These are phyloP conservation scores for Apaloderma vittatum DNA, from an alignment of 2,113 vertebrate species.

Conservation along the genomic window DNA sequence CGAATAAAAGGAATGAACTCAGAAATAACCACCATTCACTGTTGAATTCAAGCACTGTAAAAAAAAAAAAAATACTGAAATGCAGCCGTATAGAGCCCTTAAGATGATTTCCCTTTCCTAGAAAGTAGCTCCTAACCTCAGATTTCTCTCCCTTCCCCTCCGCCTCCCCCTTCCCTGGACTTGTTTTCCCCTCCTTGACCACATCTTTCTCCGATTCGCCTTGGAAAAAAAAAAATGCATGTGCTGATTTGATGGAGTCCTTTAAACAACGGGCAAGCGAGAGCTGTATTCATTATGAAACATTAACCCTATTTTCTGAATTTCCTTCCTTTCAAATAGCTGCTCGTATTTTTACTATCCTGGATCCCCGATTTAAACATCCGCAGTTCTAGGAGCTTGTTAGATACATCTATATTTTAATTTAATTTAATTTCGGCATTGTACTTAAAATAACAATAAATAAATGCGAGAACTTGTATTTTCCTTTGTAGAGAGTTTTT, in stretches of 20 bases:
- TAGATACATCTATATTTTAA: conserved; percentile 22
- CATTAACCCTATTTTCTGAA: conserved; percentile 62
- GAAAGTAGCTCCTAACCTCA: conserved; percentile 56
- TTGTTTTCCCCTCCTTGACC: background rate
- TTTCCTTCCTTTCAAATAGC: conserved; percentile 55
- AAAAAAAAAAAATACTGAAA: conserved; percentile 22
- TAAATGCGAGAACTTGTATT: conserved; percentile 69
- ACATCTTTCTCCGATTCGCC: conserved; percentile 32
- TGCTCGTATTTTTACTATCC: conserved; percentile 2
- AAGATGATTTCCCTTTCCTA: conserved; percentile 61
- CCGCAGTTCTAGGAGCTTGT: background rate
- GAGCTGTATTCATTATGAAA: conserved; percentile 52
- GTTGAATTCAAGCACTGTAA: conserved; percentile 27
- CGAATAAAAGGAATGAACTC: conserved; percentile 32
- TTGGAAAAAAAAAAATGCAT: background rate
- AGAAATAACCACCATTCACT: conserved; percentile 37
- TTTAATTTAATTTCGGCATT: conserved; percentile 70
- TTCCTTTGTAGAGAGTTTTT: conserved; percentile 74
- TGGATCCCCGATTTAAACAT: conserved; percentile 26
- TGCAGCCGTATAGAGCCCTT: background rate
- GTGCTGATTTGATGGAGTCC: conserved; percentile 66
- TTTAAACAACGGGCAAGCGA: conserved; percentile 48
- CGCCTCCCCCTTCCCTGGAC: background rate
- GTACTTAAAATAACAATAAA: conserved; percentile 58
- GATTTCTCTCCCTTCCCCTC: background rate